Evolutionary conservation across 35 echinoderm and acorn worm species (phyloP), one percentile per base, ranked within the genome.

Genomic region (Stichopus chloronotus): DNA sequence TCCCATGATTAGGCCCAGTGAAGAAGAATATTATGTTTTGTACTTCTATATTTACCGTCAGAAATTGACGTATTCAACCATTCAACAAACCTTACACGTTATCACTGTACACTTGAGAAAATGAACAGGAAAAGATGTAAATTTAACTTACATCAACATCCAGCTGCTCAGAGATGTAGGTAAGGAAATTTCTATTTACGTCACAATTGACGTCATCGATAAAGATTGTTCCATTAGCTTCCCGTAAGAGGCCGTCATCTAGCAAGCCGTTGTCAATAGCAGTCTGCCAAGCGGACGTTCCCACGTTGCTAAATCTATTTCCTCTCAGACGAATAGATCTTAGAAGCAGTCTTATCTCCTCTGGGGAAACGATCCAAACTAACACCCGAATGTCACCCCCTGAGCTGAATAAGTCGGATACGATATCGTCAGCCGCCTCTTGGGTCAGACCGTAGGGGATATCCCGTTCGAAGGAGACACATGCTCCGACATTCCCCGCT

Each of bases 371-470:
- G 7, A 89, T 71, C 59, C 59, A 71, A 3, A 89, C 87, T 25
- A 89, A 0, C 5, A 89, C 87, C 17, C 55, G 57, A 65, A 89
- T 61, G 19, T 63, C 84, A 3, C 59, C 13, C 8, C 59, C 56
- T 55, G 59, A 5, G 7, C 19, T 54, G 25, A n/a, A 12, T 23
- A 71, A 61, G 0, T 43, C 17, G n/a, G 7, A 9, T 9, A 65
- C 57, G 56, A 87, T 59, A 25, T 23, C n/a, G 21, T 89, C 87
- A 7, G 87, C 58, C 87, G 52, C 71, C 71, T 58, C 21, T 74
- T 89, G 87, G 5, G 20, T 74, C 59, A 89, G 57, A 6, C 87
- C 61, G 25, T 17, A 17, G 7, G 88, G 81, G 7, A 94, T 76
- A 4, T 83, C 55, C 55, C 86, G 58, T 5, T 84, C 30, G 55